Conservation (phyloP, 2,113 vertebrate species). For the Gavialis gangeticus region DNA sequence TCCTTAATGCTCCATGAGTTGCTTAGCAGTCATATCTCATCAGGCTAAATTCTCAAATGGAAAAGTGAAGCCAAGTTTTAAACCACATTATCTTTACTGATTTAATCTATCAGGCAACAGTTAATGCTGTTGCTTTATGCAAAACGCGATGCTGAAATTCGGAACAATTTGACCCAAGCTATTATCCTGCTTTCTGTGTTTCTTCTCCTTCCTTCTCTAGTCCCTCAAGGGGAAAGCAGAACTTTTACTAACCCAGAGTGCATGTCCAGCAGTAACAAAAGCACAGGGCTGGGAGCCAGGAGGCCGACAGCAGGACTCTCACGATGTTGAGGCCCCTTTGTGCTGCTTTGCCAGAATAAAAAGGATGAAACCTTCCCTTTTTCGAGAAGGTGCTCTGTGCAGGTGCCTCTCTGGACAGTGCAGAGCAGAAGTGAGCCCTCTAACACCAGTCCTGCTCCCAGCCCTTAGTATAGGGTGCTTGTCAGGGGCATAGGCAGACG, state of each 20-base stretch:
- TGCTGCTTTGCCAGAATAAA: background rate
- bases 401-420: background rate
- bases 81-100: background rate
- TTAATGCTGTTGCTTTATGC: background rate
- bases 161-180: background rate
- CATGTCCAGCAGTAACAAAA: background rate
- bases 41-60: background rate
- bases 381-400: background rate
- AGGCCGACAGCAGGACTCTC: background rate
- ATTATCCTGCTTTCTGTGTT: background rate
- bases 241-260: background rate
- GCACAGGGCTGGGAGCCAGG: background rate
- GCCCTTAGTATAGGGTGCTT: background rate
- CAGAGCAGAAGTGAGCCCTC: too few relatives aligned
- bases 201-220: background rate
- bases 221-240: background rate
- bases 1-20: background rate
- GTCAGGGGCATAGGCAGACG: rapidly evolving
- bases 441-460: background rate
- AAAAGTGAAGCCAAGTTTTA: background rate
- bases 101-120: background rate
- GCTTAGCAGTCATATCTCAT: background rate
- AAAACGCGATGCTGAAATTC: background rate
- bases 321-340: background rate
- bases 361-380: background rate